These are phyloP conservation scores for Protonemura montana DNA, from an alignment of 2,888 invertebrate genomes.

Conservation along the genomic window DNA sequence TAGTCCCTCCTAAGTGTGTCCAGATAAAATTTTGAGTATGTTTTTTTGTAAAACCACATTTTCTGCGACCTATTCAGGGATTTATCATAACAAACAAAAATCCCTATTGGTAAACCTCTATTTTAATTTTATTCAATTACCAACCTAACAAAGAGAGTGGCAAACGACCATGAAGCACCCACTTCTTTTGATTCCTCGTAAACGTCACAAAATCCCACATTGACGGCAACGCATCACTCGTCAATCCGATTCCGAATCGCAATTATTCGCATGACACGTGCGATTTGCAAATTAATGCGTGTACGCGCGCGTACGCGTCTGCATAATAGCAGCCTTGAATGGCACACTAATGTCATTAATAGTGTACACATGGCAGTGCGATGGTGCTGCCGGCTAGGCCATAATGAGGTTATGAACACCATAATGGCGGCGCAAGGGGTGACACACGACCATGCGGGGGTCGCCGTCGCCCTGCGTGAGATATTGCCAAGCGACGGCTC, in stretches of 20 bases:
- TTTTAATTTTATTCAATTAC: too few relatives aligned
- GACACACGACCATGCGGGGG: conserved; percentile 2
- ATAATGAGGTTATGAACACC: neutral
- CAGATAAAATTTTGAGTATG: too few relatives aligned
- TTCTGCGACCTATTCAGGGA: too few relatives aligned
- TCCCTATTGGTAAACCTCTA: too few relatives aligned
- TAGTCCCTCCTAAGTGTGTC: too few relatives aligned
- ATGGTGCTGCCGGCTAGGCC: neutral
- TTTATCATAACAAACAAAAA: too few relatives aligned
- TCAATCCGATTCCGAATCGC: neutral
- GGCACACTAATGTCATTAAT: conserved; percentile 36
- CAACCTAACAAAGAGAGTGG: too few relatives aligned
- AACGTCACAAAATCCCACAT: neutral
- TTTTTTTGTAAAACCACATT: too few relatives aligned
- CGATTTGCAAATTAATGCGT: neutral
- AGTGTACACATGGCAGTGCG: neutral
- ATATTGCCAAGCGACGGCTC: neutral
- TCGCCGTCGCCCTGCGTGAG: neutral
- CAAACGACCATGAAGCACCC: too few relatives aligned
- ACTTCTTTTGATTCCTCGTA: too few relatives aligned
- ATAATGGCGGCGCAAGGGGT: neutral
- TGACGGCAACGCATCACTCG: neutral
- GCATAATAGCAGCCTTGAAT: conserved; percentile 13
- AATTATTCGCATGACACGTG: conserved; percentile 13
- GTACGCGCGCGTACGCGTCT: neutral